These are phyloP conservation scores for Caenorhabditis macrosperma DNA, from an alignment of 2,888 invertebrate species.

Conservation along the genomic window DNA sequence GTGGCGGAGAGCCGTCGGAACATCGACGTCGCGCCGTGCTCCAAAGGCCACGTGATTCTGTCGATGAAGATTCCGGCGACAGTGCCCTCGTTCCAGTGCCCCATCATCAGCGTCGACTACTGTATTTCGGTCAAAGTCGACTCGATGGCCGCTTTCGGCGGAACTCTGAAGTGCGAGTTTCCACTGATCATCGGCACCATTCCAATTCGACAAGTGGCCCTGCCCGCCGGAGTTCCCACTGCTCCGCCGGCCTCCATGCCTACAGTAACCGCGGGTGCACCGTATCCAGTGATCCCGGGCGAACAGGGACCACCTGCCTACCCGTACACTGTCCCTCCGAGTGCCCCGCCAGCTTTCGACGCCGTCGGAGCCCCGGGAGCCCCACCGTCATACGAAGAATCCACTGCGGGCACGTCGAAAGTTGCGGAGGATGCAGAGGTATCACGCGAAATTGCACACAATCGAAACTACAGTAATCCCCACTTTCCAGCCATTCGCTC, in stretches of 20 bases:
- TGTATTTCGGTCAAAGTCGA: constrained; percentile 30
- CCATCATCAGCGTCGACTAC: constrained; percentile 57
- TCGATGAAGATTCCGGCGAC: constrained; percentile 52
- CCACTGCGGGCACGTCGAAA: constrained; percentile 22
- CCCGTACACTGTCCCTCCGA: constrained; percentile 17
- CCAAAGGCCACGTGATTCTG: constrained; percentile 3
- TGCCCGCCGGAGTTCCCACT: neutral
- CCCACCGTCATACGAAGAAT: constrained; percentile 48
- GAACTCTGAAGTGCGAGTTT: constrained; percentile 36
- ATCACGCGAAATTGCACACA: neutral
- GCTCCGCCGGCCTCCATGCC: constrained; percentile 23
- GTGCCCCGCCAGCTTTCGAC: constrained; percentile 26
- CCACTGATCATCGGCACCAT: constrained; percentile 46
- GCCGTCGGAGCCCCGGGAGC: constrained; percentile 10
- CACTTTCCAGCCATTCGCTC: constrained; percentile 48
- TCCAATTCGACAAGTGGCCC: constrained; percentile 18
- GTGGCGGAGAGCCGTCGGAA: constrained; percentile 16
- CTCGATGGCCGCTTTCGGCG: neutral
- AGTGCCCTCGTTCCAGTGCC: constrained; percentile 62
- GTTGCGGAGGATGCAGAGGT: constrained; percentile 28
- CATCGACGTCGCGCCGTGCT: neutral
- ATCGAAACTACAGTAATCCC: neutral
- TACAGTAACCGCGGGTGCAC: neutral
- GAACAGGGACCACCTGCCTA: too few species aligned
- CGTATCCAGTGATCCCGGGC: too few species aligned